These are phyloP conservation scores for Helobdella robusta DNA, from an alignment of 2,888 invertebrate genomes.

Conservation along the genomic window DNA sequence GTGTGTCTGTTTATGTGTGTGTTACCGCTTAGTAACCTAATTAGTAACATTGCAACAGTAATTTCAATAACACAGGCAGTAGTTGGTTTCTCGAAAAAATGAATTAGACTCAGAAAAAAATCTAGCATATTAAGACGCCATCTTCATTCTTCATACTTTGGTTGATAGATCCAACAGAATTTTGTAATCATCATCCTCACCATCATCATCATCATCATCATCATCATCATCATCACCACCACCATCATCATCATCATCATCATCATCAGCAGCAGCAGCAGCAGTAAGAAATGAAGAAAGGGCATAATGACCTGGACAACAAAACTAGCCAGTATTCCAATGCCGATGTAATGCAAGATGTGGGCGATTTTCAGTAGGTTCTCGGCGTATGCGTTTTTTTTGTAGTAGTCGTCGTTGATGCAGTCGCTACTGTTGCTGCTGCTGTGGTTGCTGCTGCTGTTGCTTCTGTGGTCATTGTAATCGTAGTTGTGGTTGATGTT, in stretches of 20 bases:
- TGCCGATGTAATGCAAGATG: conserved; percentile 36
- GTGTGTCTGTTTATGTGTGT: too few species aligned
- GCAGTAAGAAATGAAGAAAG: neutral
- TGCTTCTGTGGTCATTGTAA: neutral
- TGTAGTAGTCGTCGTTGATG: conserved; percentile 13
- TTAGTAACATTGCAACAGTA: too few species aligned
- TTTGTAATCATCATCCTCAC: neutral
- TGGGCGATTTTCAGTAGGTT: conserved; percentile 33
- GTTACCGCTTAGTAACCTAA: too few species aligned
- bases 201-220: neutral
- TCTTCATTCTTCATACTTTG: too few species aligned
- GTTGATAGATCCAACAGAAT: neutral
- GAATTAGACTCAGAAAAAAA: too few species aligned
- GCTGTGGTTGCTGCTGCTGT: too few species aligned
- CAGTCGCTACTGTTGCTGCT: too few species aligned
- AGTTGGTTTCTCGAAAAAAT: too few species aligned
- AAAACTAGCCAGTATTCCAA: conserved; percentile 35
- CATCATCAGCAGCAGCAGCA: neutral
- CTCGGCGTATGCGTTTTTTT: conserved; percentile 25
- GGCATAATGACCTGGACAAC: conserved; percentile 33
- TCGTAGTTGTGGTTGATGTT: neutral
- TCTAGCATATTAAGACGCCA: too few species aligned
- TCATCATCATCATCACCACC: neutral
- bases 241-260: too few species aligned
- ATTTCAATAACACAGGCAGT: too few species aligned